Percentiles rank a stretch among this genome's conserved stretches.
These are phyloP conservation scores for Gandaritis pyraliata DNA, from an alignment of 2,888 invertebrate genomes.

Conservation along the genomic window DNA sequence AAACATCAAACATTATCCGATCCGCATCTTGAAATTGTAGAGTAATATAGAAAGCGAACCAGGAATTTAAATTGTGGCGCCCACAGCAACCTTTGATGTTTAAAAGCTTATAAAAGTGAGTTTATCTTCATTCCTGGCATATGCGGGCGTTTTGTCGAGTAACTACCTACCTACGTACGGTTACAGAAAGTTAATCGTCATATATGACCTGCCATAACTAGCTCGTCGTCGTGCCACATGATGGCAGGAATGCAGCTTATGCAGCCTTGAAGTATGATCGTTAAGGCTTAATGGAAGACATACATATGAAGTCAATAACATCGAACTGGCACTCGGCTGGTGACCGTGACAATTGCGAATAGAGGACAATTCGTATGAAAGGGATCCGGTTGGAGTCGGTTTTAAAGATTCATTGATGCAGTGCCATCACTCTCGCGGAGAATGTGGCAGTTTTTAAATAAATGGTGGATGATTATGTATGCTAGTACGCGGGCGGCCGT, in stretches of 20 bases:
- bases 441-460: slow-evolving; percentile 74
- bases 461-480: slow-evolving; percentile 73
- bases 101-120: slow-evolving; percentile 64
- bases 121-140: slow-evolving; percentile 69
- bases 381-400: slow-evolving; percentile 44
- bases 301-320: slow-evolving; percentile 63
- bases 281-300: slow-evolving; percentile 59
- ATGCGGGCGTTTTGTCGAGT: slow-evolving; percentile 62
- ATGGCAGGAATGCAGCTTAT: slow-evolving; percentile 42
- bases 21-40: slow-evolving; percentile 9
- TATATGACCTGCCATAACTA: slow-evolving; percentile 53
- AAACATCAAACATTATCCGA: not conserved
- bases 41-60: slow-evolving; percentile 17
- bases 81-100: slow-evolving; percentile 53
- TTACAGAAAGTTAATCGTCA: slow-evolving; percentile 61
- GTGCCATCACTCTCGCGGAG: slow-evolving; percentile 53
- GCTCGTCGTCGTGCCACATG: slow-evolving; percentile 44
- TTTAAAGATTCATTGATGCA: slow-evolving; percentile 62
- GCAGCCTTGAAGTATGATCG: slow-evolving; percentile 62
- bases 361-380: slow-evolving; percentile 64
- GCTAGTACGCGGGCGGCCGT: slow-evolving; percentile 74
- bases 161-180: slow-evolving; percentile 52
- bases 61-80: slow-evolving; percentile 30
- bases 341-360: slow-evolving; percentile 69
- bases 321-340: slow-evolving; percentile 53